Conservation (phyloP, 2,888 invertebrate genomes). For the Leptopilina syphax region DNA sequence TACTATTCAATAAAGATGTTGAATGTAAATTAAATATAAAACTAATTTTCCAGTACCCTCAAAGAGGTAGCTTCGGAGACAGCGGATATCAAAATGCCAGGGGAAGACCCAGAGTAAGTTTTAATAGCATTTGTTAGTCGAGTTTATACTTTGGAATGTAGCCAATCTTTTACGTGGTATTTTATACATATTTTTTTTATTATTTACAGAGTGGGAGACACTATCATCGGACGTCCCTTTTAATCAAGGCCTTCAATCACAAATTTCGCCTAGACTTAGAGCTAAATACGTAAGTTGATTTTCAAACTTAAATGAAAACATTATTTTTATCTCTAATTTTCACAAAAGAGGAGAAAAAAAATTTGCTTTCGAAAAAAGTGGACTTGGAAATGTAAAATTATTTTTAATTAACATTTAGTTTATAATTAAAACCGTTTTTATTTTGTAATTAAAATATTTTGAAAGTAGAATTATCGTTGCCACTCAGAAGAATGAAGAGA, state of each 20-base stretch:
- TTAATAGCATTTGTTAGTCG: conserved; percentile 44
- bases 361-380: too few species aligned
- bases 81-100: conserved; percentile 78
- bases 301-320: not conserved
- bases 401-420: too few species aligned
- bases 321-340: not conserved
- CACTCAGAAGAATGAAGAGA: too few species aligned
- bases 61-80: conserved; percentile 76
- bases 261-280: conserved; percentile 97
- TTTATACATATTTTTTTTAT: conserved; percentile 53
- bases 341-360: not conserved
- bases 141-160: conserved; percentile 36
- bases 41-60: conserved; percentile 66
- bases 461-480: too few species aligned
- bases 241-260: conserved; percentile 98
- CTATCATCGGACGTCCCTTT: conserved; percentile 94
- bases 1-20: not conserved
- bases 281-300: conserved; percentile 93
- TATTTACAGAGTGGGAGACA: conserved; percentile 93
- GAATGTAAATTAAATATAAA: conserved; percentile 17
- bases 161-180: conserved; percentile 31
- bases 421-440: too few species aligned
- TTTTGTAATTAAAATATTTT: too few species aligned
- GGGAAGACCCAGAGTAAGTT: conserved; percentile 80
- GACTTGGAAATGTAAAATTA: too few species aligned